Base-by-base conservation (phyloP, 2,888 invertebrate species). In the Dryomyza anilis region DNA sequence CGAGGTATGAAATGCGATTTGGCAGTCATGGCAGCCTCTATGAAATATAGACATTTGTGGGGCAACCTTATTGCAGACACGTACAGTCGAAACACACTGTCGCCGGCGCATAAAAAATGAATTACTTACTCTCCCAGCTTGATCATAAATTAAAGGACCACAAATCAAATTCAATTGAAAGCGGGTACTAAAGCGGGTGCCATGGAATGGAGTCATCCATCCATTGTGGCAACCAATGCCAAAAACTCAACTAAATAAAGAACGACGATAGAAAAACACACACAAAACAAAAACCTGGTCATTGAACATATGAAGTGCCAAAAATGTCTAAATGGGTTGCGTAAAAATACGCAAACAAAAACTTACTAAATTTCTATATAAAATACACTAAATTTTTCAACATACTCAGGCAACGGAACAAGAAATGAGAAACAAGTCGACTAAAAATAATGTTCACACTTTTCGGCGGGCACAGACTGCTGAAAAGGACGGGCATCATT, bases 61-160 rank as follows among this genome's bases (percentile, higher is more conserved):
- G 23, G 46, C 63, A 12, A 7, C 30, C 33, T 19, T 29, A 14
- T 30, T 5, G 14, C 8, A 36, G 14, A 21, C 58, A 45, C 29
- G 19, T 16, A 8, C 19, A 55, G 30, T 3, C 3, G 25, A 30
- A 8, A 21, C 16, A 43, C 14, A 48, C 12, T 21, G 46, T 19
- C 7, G 27, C 14, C 50, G 25, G 50, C 4, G 27, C 25, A 14
- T 39, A 25, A 48, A 52, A 50, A 21, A 39, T 58, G 52, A 63
- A 30, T 45, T 45, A 63, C 48, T 14, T 48, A 19, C 56, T 43
- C 65, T 65, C 65, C 56, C 67, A 61, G 63, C 30, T 23, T 50
- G 65, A 65, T 65, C 74, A 77, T 78, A 77, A 77, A 77, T 78
- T 78, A 75, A 76, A 77, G 76, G 71, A 73, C 77, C 77, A 74